Evolutionary conservation across 2,797 vertebrate genomes (phyloP), one percentile per base, ranked within the genome.

Genomic region (Cygnus olor): DNA sequence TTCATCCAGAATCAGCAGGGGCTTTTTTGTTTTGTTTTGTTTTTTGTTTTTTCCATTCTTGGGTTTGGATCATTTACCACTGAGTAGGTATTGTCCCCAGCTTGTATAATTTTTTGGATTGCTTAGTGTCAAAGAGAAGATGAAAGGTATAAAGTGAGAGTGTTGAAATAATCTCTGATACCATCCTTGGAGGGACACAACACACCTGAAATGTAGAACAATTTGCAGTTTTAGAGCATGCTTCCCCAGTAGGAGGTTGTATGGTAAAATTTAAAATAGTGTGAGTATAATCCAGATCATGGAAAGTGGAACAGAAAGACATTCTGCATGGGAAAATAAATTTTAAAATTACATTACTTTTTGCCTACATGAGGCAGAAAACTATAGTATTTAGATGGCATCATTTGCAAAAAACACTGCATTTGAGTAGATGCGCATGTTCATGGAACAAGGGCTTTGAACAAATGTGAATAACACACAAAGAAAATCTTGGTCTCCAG

Each of bases 301-400:
- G 47, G 56, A 84, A 80, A 73, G 36, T 54, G 40, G 42, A 74
- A 45, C 25, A 80, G 19, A 68, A 20, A 60, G 32, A 64, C 28
- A 54, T 89, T 82, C 70, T 88, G 85, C 54, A 34, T 65, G 49
- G 51, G 64, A 90, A 85, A 54, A 70, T 25, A 72, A 85, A 90
- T 80, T 83, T 21, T 76, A 51, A 82, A 82, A 36, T 71, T 91
- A 20, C 21, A 22, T 80, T 89, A 27, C 30, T 71, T 85, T 84
- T 77, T 95, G 42, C 71, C 63, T 93, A 77, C 90, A 40, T 76
- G 70, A 88, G 36, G 66, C 68, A 82, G 34, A 53, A 68, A 79
- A 88, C 38, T n/a, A 11, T 84, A 85, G 51, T 69, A 61, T 65
- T 94, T 84, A 24, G 51, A 24, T 38, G 70, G 60, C 45, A 85